Base-by-base conservation (phyloP, 2,797 vertebrate genomes). In the Hozukius guyotensis region DNA sequence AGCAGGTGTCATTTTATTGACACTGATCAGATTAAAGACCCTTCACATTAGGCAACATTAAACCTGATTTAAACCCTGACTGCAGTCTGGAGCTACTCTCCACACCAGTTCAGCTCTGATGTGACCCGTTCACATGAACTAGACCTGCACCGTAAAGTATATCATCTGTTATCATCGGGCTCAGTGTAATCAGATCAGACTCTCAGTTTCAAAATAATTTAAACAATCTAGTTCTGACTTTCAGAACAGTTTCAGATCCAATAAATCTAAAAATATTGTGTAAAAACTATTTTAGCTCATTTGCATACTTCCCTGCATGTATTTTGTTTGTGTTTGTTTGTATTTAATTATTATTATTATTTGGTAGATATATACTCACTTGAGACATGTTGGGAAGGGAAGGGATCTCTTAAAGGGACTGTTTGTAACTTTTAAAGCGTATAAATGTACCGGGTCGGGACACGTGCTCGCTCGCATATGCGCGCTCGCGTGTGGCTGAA, bases 21-120 rank as follows among this genome's bases (percentile, higher is more conserved):
- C 52, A n/a, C 66, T 56, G 80, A 86, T 80, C 82, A 62, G 81
- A 88, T 85, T 86, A 83, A 55, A 56, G 42, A 34, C 18, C 13
- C 46, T 52, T 75, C 71, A 77, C 75, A 75, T 34, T 18, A 20
- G 14, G 38, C 3, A 25, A 73, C 72, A 57, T 64, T 85, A 85
- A 76, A 85, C 67, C 75, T 24, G 68, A 77, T 56, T 79, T 70
- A 88, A 71, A 67, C 16, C 32, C 65, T 0, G 22, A 29, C 1
- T 60, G 61, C 38, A 29, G 65, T 52, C 63, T 62, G 60, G 34
- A 62, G 36, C 14, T 8, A 0, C 20, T 22, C 60, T 57, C 22
- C 24, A 14, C 22, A 42, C 24, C 22, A 14, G 13, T 25, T 57
- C 55, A 9, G 49, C 60, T 59, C 16, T 31, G 57, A 31, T n/a